A percentile compares a stretch with the other conserved stretches of the same genome.
Evolutionary conservation across 2,113 vertebrate species (phyloP).

Genomic region (Halichoeres trimaculatus): DNA sequence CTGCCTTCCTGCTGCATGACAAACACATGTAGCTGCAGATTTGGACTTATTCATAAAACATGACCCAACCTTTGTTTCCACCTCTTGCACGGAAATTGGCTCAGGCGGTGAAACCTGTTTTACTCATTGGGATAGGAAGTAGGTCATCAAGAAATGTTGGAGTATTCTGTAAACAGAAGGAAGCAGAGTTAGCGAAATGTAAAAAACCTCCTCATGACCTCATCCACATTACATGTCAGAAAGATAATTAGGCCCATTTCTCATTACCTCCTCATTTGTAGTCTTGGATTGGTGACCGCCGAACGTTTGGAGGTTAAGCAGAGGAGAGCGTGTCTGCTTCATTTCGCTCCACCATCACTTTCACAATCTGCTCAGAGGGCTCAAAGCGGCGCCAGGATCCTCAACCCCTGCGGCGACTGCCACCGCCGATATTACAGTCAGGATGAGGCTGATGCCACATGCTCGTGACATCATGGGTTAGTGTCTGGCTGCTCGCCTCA

Average conservation of each 20-base stretch:
- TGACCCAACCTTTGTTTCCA: constrained; percentile 4
- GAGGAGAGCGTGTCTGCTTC: neutral
- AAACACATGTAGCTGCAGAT: constrained; percentile 36
- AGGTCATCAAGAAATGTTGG: neutral
- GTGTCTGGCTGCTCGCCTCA: neutral
- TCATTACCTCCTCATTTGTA: neutral
- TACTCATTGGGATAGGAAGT: neutral
- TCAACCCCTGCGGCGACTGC: constrained; percentile 23
- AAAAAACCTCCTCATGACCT: neutral
- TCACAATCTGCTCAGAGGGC: constrained; percentile 18
- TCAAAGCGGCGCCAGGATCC: constrained; percentile 11
- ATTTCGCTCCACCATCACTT: neutral
- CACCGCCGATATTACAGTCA: constrained; percentile 20
- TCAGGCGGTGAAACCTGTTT: neutral
- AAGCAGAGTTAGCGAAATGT: too few species aligned
- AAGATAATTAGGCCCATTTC: neutral
- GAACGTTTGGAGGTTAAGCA: neutral
- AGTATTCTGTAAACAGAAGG: too few species aligned
- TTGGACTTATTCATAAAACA: constrained; percentile 6
- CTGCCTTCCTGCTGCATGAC: constrained; percentile 19
- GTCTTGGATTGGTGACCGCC: neutral
- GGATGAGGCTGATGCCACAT: constrained; percentile 27
- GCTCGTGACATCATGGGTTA: neutral
- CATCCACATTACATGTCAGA: neutral
- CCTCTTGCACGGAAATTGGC: neutral